A percentile compares a stretch with the other conserved stretches of the same genome.
Evolutionary conservation across 2,797 vertebrate genomes (phyloP).

Genomic region (Cossypha polioptera): DNA sequence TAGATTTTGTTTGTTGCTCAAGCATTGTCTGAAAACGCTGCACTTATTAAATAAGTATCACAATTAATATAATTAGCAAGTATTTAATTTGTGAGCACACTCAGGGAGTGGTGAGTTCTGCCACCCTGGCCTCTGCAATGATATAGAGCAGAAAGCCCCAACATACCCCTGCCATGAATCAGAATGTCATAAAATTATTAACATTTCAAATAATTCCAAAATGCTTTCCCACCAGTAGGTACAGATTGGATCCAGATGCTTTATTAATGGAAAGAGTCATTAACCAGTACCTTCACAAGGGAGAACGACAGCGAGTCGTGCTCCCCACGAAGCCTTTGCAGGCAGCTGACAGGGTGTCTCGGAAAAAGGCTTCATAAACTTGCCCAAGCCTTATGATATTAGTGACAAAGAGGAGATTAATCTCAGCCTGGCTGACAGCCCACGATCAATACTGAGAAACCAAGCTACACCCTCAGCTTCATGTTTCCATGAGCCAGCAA

Average conservation of each 20-base stretch:
- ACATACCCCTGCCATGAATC: conserved; percentile 50
- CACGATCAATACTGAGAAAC: conserved; percentile 52
- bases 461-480: conserved; percentile 30
- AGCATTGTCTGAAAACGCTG: not conserved
- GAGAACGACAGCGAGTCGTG: not conserved
- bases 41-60: not conserved
- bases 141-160: conserved; percentile 15
- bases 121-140: not conserved
- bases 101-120: not conserved
- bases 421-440: conserved; percentile 34
- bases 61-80: not conserved
- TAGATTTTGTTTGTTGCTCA: not conserved
- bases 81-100: not conserved
- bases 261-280: conserved; percentile 35
- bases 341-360: not conserved
- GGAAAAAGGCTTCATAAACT: not conserved
- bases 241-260: conserved; percentile 72
- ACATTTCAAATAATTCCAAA: conserved; percentile 57
- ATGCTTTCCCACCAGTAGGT: conserved; percentile 62
- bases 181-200: conserved; percentile 60
- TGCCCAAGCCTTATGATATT: conserved; percentile 17
- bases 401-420: conserved; percentile 31
- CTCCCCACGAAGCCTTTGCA: not conserved
- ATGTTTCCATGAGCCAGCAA: conserved; percentile 40
- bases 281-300: conserved; percentile 12